A percentile compares a stretch with the other conserved stretches of the same genome.
These are phyloP conservation scores for Psittacus erithacus DNA, from an alignment of 2,113 vertebrate species.

Conservation along the genomic window DNA sequence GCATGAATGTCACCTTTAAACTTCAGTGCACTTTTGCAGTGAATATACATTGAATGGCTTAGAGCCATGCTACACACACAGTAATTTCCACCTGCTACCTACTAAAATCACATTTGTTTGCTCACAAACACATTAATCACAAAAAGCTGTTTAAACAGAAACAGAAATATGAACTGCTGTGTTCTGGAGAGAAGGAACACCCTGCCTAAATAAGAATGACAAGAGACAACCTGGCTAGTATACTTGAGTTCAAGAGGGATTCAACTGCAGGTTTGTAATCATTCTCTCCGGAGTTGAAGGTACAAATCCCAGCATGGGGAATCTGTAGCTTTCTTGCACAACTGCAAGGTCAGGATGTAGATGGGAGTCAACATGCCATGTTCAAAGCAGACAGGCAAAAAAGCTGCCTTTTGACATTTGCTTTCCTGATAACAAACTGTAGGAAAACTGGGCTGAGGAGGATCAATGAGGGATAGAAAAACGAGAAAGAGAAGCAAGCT, in stretches of 20 bases:
- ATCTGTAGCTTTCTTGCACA: background rate
- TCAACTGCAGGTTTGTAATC: background rate
- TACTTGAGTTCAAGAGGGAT: background rate
- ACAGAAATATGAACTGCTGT: background rate
- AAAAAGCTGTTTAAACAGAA: background rate
- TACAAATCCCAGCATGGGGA: constrained; percentile 52
- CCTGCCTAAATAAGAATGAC: background rate
- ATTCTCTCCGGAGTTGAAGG: background rate
- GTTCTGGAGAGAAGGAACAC: background rate
- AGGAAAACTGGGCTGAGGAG: background rate
- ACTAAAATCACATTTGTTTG: background rate
- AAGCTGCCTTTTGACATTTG: background rate
- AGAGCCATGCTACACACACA: background rate
- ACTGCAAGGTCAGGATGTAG: background rate
- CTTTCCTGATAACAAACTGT: background rate
- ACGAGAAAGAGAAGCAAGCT: background rate
- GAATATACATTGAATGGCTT: background rate
- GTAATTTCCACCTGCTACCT: background rate
- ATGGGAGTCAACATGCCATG: background rate
- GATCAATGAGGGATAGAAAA: background rate
- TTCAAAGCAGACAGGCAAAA: background rate
- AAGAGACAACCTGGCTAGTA: background rate
- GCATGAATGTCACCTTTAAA: background rate
- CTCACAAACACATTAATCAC: background rate
- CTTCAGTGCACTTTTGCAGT: background rate